A percentile compares a stretch with the other conserved stretches of the same genome.
phyloP scores from a whole-genome alignment of 2,113 vertebrate species.

The Pituophis catenifer region DNA sequence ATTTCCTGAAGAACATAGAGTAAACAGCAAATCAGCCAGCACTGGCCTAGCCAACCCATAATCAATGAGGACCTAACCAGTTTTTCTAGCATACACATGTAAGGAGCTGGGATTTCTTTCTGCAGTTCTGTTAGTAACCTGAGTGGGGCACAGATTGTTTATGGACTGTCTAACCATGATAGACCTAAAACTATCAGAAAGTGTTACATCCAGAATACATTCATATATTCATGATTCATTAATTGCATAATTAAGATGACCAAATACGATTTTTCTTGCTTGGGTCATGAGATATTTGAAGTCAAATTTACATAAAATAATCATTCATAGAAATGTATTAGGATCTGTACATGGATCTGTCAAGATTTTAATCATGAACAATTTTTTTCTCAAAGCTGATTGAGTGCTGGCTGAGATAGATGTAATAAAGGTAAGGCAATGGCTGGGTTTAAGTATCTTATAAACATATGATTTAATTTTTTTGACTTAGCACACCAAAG shows the following conservation, averaged over 20 bases:
- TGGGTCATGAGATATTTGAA: not conserved
- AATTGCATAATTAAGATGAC: not conserved
- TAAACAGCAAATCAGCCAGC: constrained; percentile 39
- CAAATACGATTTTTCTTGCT: not conserved
- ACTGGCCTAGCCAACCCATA: not conserved
- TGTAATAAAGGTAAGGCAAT: not conserved
- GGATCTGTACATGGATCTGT: not conserved
- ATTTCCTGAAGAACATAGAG: constrained; percentile 78
- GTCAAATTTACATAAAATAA: not conserved
- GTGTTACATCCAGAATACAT: not conserved
- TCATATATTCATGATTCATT: not conserved
- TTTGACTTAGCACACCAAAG: not conserved
- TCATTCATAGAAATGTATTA: not conserved
- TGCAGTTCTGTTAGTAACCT: not conserved
- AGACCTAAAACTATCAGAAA: not conserved
- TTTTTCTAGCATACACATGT: not conserved
- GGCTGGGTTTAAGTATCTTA: not conserved
- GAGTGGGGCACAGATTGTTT: not conserved
- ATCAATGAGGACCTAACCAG: not conserved
- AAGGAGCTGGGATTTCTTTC: not conserved
- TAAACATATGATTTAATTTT: not conserved
- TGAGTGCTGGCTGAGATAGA: not conserved
- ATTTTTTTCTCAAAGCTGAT: not conserved
- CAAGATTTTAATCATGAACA: not conserved
- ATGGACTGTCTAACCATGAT: not conserved